Evolutionary conservation across 2,797 vertebrate genomes (phyloP).

Genomic region (Thamnophis elegans): DNA sequence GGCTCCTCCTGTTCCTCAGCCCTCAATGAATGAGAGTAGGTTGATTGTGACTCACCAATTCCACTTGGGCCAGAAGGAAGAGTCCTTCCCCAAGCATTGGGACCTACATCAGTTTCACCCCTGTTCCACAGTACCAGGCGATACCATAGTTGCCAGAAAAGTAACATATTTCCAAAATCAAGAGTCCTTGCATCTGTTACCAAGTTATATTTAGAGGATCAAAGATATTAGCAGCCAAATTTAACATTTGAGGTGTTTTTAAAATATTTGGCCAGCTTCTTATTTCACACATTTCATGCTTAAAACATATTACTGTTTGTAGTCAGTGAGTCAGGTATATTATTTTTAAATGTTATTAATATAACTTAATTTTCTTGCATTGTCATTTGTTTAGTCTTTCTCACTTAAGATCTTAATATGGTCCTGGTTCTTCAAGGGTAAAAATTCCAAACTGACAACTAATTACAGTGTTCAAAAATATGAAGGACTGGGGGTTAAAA

Average conservation of each 20-base stretch:
- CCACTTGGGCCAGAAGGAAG: background rate
- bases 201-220: background rate
- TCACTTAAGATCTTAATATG: slow-evolving; percentile 61
- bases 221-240: background rate
- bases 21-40: background rate
- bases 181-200: background rate
- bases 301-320: slow-evolving; percentile 1
- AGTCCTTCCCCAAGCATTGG: background rate
- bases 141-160: background rate
- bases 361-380: slow-evolving; percentile 35
- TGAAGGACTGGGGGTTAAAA: slow-evolving; percentile 75
- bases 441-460: slow-evolving; percentile 71
- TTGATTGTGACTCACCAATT: background rate
- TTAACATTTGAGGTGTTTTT: background rate
- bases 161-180: background rate
- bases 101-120: background rate
- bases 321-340: background rate
- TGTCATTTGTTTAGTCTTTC: slow-evolving; percentile 7
- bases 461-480: slow-evolving; percentile 80
- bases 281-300: background rate
- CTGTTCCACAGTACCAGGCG: background rate
- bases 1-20: background rate
- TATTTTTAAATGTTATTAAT: background rate
- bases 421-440: slow-evolving; percentile 69
- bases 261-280: background rate